Evolutionary conservation across 92 coral and sea anemone species (phyloP).

Genomic region (Paramuricea clavata): DNA sequence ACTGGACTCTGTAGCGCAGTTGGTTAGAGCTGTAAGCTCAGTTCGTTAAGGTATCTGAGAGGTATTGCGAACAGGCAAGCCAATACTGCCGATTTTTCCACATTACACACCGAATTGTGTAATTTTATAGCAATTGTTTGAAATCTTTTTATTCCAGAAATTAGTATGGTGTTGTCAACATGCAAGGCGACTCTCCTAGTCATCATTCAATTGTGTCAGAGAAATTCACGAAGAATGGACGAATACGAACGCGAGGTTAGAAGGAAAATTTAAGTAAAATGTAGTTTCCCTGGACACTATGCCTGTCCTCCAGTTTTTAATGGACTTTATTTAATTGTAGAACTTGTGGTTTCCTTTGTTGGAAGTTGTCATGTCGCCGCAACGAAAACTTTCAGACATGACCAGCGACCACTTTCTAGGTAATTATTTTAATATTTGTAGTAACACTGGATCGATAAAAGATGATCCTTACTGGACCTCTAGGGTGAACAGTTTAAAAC

Average conservation of each 20-base stretch:
- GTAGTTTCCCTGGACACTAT: background rate
- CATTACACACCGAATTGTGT: background rate
- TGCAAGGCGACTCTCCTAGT: constrained; percentile 85
- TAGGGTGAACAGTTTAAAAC: too few relatives aligned
- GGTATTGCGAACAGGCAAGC: too few relatives aligned
- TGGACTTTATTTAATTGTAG: constrained; percentile 47
- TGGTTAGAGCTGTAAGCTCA: too few relatives aligned
- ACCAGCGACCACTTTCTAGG: constrained; percentile 87
- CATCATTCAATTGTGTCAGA: constrained; percentile 89
- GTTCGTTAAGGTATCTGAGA: too few relatives aligned
- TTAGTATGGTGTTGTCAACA: constrained; percentile 76
- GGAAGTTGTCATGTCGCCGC: constrained; percentile 99
- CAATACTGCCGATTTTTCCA: too few relatives aligned
- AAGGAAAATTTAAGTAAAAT: background rate
- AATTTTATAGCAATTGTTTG: background rate
- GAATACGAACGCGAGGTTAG: constrained; percentile 93
- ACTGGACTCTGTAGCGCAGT: too few relatives aligned
- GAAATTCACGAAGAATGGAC: constrained; percentile 91
- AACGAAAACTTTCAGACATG: constrained; percentile 85
- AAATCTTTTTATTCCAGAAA: constrained; percentile 61
- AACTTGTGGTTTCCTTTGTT: constrained; percentile 96
- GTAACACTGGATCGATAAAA: too few relatives aligned
- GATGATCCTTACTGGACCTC: too few relatives aligned
- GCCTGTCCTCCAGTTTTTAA: background rate
- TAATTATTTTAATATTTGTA: background rate